Evolutionary conservation across 1,140 invertebrate species (phyloP), one percentile per base, ranked within the genome.

Genomic region (Metopolophium dirhodum): DNA sequence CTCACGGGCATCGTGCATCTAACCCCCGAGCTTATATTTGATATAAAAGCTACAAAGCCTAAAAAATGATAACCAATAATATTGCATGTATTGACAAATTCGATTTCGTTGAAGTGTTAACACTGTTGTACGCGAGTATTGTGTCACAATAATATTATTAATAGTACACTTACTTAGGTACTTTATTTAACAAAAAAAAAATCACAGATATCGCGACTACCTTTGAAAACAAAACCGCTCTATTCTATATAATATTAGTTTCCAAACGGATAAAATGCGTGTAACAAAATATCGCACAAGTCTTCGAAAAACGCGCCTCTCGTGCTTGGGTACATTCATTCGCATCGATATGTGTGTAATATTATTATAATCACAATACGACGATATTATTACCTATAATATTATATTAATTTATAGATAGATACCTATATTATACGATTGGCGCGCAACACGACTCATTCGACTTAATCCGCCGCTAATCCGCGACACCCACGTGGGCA

Each of bases 1-100:
- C 61, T 77, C 61, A n/a, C 61, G 4, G 61, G 61, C n/a, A n/a
- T 35, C 61, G 61, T 18, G 14, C 30, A 4, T n/a, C 61, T n/a
- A 68, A 77, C 61, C 30, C 30, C 14, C 14, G n/a, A 77, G 61
- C 30, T 77, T 77, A 77, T n/a, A n/a, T 7, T 6, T 1, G 30
- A 77, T 77, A 77, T 77, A 77, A 77, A 77, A 77, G 30, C n/a
- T 77, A 77, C n/a, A 77, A 77, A 77, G 61, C n/a, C n/a, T n/a
- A n/a, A 77, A 77, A 77, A 77, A 77, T 77, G 4, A 77, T 30
- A n/a, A 77, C 61, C 4, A n/a, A 68, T 54, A 54, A 22, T 49
- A 26, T 61, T 18, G 4, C 30, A n/a, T 68, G 41, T 41, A 18
- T 30, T 68, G 61, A 68, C 30, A 68, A 68, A 68, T 68, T 68